phyloP scores from a whole-genome alignment of 1,140 invertebrate species.

The Homarus americanus region DNA sequence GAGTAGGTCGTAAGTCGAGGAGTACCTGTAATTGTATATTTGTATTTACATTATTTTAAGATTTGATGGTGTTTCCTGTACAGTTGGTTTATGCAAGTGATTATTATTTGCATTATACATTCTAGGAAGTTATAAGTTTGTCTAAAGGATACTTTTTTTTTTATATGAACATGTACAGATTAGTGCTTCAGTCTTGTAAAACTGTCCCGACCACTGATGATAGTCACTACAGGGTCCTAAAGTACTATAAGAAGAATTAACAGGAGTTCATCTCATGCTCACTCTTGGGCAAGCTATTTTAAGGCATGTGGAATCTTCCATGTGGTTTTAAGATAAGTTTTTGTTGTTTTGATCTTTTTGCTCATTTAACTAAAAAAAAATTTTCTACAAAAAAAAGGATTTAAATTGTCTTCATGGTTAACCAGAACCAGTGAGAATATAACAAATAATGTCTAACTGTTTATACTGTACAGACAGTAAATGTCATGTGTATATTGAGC shows the following conservation, averaged over 20 bases:
- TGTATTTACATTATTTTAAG: background rate
- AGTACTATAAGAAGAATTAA: background rate
- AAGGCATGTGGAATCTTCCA: background rate
- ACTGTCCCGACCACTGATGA: background rate
- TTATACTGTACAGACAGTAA: conserved; percentile 58
- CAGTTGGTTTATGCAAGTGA: background rate
- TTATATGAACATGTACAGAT: background rate
- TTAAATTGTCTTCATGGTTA: background rate
- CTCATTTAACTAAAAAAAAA: background rate
- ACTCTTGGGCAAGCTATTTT: background rate
- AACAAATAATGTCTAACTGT: conserved; percentile 9
- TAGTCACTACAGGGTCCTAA: background rate
- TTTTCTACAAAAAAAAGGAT: background rate
- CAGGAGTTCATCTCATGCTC: background rate
- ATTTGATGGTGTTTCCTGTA: background rate
- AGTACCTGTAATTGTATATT: too few relatives aligned
- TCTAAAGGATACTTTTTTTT: background rate
- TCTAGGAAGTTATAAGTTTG: background rate
- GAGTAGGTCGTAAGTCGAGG: too few relatives aligned
- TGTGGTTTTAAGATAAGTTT: background rate
- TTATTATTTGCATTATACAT: background rate
- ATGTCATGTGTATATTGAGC: conserved; percentile 65
- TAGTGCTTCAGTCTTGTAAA: background rate
- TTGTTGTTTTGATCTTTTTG: background rate
- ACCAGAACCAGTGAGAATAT: background rate